Evolutionary conservation across 1,140 invertebrate genomes (phyloP), one percentile per base, ranked within the genome.

Genomic region (Hormaphis cornu): DNA sequence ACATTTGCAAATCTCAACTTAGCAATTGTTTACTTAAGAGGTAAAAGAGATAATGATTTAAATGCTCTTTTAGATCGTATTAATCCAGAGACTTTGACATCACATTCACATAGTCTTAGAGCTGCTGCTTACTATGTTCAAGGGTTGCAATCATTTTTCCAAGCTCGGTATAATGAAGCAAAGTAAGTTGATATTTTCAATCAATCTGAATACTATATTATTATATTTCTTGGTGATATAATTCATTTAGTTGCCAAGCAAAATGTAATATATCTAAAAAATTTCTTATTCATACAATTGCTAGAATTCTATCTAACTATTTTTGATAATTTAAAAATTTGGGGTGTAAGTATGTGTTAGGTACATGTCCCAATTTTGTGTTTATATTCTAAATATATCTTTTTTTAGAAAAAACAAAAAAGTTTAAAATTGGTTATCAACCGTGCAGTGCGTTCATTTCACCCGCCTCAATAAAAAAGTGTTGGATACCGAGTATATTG

Each of bases 51-150:
- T 74, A 79, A 84, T 18, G 94, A 97, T 75, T 86, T 97, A 72
- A 84, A 86, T 59, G 85, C 87, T 71, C 82, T 97, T 33, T 82
- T 96, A 76, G 91, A 95, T 76, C 84, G 90, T 74, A 92, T 95
- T 71, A 89, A 92, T 78, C 91, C 91, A 1, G 91, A 94, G 76
- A 85, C 84, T 50, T 77, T 94, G 54, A 87, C 87, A 18, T 86
- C 88, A 5, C 86, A 89, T 79, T 94, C 92, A 22, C 91, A 95
- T 78, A 91, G 91, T 72, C 81, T 96, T 74, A 85, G 91, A 78
- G 95, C 89, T 58, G 94, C 89, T 70, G 93, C 92, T 1, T 97
- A 93, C 80, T 98, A 97, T 79, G 95, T 98, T 30, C 88, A 95
- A 78, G 95, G 95, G 33, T 82, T 98, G 7, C 95, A 97, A 79